Conservation (phyloP, 2,113 vertebrate species). For the pig (Sus scrofa) region T2T-Sscrofa CM000830.6:88335501-88336000, state of each 20-base stretch:
- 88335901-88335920: background rate
- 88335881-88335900: background rate
- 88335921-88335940: background rate
- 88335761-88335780: background rate
- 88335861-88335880: background rate
- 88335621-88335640: background rate
- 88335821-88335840: background rate
- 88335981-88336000: background rate
- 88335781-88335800: background rate
- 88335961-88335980: background rate
- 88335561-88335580: background rate
- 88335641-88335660: background rate
- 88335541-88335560: slow-evolving; percentile 26
- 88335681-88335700: background rate
- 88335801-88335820: background rate
- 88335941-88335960: background rate
- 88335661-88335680: background rate
- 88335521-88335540: background rate
- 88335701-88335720: background rate
- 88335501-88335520: slow-evolving; percentile 12
- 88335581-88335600: background rate
- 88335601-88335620: background rate
- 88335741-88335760: background rate
- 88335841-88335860: background rate
- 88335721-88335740: background rate